Evolutionary conservation across 2,888 invertebrate genomes (phyloP).

Genomic region (Mesoligia furuncula): DNA sequence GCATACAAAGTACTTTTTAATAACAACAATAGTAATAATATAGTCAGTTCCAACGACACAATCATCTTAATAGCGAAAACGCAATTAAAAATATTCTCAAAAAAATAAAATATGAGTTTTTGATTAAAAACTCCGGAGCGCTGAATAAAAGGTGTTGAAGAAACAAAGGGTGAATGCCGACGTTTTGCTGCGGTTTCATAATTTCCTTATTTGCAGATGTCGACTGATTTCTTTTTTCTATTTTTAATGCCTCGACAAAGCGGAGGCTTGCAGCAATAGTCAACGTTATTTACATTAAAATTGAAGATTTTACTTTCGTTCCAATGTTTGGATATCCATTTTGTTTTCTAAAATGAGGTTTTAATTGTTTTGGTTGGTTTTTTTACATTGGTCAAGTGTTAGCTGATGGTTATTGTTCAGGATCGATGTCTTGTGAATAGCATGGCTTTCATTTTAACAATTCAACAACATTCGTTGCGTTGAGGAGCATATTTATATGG

Average conservation of each 20-base stretch:
- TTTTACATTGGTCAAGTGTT: not conserved
- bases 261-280: slow-evolving; percentile 66
- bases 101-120: slow-evolving; percentile 77
- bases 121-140: slow-evolving; percentile 82
- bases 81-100: slow-evolving; percentile 57
- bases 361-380: slow-evolving; percentile 11
- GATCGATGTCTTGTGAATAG: not conserved
- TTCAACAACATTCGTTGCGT: no score
- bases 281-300: slow-evolving; percentile 78
- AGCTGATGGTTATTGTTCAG: not conserved
- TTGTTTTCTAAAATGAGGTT: slow-evolving; percentile 15
- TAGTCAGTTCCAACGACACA: slow-evolving; percentile 1
- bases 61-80: slow-evolving; percentile 42
- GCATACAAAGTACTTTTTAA: not conserved
- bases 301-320: slow-evolving; percentile 61
- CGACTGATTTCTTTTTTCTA: slow-evolving; percentile 77
- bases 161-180: slow-evolving; percentile 82
- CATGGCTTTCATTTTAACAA: no score
- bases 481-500: no score
- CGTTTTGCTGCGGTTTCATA: slow-evolving; percentile 83
- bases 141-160: slow-evolving; percentile 82
- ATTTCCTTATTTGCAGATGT: slow-evolving; percentile 87
- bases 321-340: slow-evolving; percentile 5
- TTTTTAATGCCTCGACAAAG: slow-evolving; percentile 75
- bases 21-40: not conserved